phyloP scores from a whole-genome alignment of 2,113 vertebrate genomes.

The Lutjanus erythropterus region DNA sequence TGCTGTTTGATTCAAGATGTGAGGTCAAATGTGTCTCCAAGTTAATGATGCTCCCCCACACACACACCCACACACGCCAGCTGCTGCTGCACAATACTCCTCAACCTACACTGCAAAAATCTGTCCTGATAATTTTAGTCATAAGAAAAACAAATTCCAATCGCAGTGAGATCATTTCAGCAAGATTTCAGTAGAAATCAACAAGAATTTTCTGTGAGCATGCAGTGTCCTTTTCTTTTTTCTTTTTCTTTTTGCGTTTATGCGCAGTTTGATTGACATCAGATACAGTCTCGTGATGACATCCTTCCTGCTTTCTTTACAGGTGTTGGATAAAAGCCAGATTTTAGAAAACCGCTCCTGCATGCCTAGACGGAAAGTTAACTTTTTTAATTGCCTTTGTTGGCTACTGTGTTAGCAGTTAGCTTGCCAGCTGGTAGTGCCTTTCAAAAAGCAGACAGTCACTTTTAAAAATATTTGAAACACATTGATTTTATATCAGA shows the following conservation, averaged over 20 bases:
- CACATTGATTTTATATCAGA: not conserved
- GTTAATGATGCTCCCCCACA: slow-evolving; percentile 44
- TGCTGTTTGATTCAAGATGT: slow-evolving; percentile 27
- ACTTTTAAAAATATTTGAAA: not conserved
- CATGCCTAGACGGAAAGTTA: no score
- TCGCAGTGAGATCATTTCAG: not conserved
- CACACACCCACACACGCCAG: not conserved
- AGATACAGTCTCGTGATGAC: no score
- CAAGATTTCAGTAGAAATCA: not conserved
- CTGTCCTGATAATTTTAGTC: slow-evolving; percentile 1
- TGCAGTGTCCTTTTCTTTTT: not conserved
- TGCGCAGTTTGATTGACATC: no score
- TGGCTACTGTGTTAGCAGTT: no score
- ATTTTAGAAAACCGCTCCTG: no score
- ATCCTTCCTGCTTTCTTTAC: no score
- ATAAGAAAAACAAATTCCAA: not conserved
- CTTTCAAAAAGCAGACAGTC: no score
- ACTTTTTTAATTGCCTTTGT: no score
- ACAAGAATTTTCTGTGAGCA: not conserved
- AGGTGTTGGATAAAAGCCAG: no score
- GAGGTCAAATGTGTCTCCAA: slow-evolving; percentile 42
- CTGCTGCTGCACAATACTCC: slow-evolving; percentile 27
- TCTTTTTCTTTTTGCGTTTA: no score
- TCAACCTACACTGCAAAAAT: slow-evolving; percentile 27
- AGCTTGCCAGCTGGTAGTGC: no score